Evolutionary conservation across 2,113 vertebrate species (phyloP).

Genomic region (Myanophis thanlyinensis): DNA sequence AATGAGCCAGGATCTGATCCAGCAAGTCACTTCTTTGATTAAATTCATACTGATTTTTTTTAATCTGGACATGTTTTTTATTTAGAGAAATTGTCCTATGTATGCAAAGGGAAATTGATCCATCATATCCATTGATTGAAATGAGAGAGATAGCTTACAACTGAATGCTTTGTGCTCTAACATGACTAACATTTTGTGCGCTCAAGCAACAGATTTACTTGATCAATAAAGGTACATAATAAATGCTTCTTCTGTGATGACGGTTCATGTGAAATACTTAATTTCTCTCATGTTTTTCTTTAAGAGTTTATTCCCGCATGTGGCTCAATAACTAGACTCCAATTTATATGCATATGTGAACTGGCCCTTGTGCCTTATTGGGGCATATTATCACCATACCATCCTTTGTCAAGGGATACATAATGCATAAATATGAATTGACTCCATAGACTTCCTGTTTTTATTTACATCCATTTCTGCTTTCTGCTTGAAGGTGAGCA

Average conservation of each 20-base stretch:
- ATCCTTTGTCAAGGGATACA: conserved; percentile 1
- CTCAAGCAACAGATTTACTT: background rate
- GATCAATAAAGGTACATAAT: background rate
- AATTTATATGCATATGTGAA: background rate
- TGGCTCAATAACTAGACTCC: background rate
- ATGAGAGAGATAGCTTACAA: too few relatives aligned
- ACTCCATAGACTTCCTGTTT: conserved; percentile 33
- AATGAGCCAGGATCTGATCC: background rate
- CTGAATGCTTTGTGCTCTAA: background rate
- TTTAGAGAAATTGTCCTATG: background rate
- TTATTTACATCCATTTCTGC: conserved; percentile 25
- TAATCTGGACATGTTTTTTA: background rate
- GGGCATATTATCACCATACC: background rate
- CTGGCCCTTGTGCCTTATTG: accelerated
- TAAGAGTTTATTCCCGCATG: background rate
- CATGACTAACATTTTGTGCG: background rate
- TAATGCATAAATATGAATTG: conserved; percentile 4
- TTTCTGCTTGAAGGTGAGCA: conserved; percentile 37
- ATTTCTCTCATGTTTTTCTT: too few relatives aligned
- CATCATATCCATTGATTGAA: background rate
- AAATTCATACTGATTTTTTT: background rate
- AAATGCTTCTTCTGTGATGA: background rate
- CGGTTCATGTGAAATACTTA: background rate
- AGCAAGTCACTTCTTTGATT: background rate
- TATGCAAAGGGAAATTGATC: background rate